Evolutionary conservation across 2,797 vertebrate species (phyloP).

Genomic region (Xiphorhynchus erythropygius): DNA sequence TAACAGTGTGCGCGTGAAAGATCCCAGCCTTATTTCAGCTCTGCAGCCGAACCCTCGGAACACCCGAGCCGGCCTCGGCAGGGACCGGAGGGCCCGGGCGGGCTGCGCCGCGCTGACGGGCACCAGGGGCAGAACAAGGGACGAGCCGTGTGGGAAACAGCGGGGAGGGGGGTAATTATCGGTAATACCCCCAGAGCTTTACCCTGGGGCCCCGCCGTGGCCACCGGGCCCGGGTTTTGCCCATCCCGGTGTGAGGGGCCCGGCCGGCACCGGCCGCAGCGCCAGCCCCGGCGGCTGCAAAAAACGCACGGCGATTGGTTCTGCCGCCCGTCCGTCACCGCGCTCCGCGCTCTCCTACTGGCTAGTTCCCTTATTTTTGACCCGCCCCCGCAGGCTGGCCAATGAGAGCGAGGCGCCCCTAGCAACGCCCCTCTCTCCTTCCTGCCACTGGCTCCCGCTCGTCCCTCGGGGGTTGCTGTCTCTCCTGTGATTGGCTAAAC

Average conservation of each 20-base stretch:
- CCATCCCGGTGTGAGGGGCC: too few species aligned
- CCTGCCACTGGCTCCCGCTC: background rate
- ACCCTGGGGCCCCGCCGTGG: accelerated
- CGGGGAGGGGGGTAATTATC: accelerated
- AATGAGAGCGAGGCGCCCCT: slow-evolving; percentile 17
- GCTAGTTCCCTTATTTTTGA: background rate
- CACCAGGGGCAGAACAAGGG: background rate
- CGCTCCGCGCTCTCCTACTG: accelerated
- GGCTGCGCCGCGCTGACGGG: background rate
- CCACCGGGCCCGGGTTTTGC: background rate
- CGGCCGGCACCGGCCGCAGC: accelerated
- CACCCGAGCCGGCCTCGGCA: background rate
- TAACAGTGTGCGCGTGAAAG: background rate
- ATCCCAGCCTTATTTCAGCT: background rate
- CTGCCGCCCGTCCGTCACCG: accelerated
- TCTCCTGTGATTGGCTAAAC: accelerated
- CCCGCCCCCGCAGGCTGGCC: background rate
- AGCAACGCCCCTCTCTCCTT: background rate
- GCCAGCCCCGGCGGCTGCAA: background rate
- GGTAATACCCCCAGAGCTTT: accelerated
- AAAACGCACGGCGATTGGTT: background rate
- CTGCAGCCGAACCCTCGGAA: background rate
- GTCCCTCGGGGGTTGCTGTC: background rate
- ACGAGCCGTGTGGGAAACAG: background rate
- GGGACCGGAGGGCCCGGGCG: background rate